Percentiles rank a stretch among this genome's conserved stretches.
Conservation (phyloP, 1,140 invertebrate species). For the Calosoma granatense region DNA sequence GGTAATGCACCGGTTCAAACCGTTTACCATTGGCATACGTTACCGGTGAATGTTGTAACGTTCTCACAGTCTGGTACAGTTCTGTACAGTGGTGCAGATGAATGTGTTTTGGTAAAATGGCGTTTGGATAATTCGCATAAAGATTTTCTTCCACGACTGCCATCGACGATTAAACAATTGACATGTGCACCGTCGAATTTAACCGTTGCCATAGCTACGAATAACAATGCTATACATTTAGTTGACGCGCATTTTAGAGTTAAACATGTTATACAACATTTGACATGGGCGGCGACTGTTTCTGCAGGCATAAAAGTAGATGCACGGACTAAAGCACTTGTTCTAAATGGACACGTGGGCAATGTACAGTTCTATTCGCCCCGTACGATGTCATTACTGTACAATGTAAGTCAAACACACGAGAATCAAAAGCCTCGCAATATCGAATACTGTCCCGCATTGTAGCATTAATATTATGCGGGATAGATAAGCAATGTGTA, state of each 20-base stretch:
- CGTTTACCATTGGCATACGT: conserved; percentile 70
- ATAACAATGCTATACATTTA: conserved; percentile 66
- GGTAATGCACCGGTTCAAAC: conserved; percentile 33
- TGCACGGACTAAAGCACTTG: conserved; percentile 51
- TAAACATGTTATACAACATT: conserved; percentile 53
- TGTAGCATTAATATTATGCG: too few relatives aligned
- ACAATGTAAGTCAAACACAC: conserved; percentile 51
- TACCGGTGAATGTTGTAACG: conserved; percentile 55
- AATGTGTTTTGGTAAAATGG: conserved; percentile 77
- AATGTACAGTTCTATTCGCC: conserved; percentile 73
- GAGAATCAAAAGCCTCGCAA: neutral
- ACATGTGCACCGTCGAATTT: conserved; percentile 52
- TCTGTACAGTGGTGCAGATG: conserved; percentile 67
- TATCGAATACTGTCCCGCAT: too few relatives aligned
- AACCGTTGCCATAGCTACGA: conserved; percentile 53
- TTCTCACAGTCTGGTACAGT: conserved; percentile 57
- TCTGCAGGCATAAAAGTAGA: conserved; percentile 57
- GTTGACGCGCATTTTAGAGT: conserved; percentile 49
- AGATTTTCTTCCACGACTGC: conserved; percentile 61
- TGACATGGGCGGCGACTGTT: conserved; percentile 49
- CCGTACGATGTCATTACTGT: conserved; percentile 53
- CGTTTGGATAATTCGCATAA: conserved; percentile 42
- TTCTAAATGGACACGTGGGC: conserved; percentile 67
- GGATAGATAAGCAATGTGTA: too few relatives aligned
- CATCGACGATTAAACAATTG: conserved; percentile 58